Base-by-base conservation (phyloP, 2,797 vertebrate genomes). In the Girardinus metallicus region DNA sequence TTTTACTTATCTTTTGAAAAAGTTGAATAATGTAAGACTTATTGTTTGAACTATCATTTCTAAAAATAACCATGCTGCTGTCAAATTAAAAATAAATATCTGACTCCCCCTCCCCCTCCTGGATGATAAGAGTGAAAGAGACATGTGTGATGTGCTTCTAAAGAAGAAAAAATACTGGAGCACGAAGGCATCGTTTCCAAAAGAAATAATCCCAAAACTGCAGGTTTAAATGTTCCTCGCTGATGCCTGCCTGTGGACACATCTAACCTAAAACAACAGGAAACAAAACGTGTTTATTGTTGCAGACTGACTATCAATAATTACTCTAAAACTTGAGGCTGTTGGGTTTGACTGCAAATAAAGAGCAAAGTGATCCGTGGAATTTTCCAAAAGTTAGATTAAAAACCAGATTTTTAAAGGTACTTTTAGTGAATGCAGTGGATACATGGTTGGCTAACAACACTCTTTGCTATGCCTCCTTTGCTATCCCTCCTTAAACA, bases 1-100 rank as follows among this genome's bases (percentile, higher is more conserved):
- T 86, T 51, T 36, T 10, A 43, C 77, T 83, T 66, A 70, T 64
- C 49, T 64, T 18, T 88, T 75, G 64, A 82, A 80, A 76, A 71
- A 77, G 73, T 75, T 95, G 88, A 95, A 96, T 94, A 90, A 93
- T 94, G 86, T 89, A 95, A 83, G 88, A 85, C 84, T 80, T 87
- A 89, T 81, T 91, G 90, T 95, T 95, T 94, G 92, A 95, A 94
- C 86, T 79, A 84, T 78, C 73, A 41, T 46, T 60, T 82, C 93
- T 95, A 96, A 96, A 96, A 96, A 96, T 96, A 96, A 83, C 90
- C 62, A 73, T 71, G 83, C 73, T 68, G 89, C 94, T 94, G 95
- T 95, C 95, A 95, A 95, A 95, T 95, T 94, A 95, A 96, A 96
- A 96, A 96, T 95, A 96, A 94, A 95, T 91, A 88, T 53, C 46